Evolutionary conservation across 2,888 invertebrate genomes (phyloP).

Genomic region (Thysanoteuthis rhombus): DNA sequence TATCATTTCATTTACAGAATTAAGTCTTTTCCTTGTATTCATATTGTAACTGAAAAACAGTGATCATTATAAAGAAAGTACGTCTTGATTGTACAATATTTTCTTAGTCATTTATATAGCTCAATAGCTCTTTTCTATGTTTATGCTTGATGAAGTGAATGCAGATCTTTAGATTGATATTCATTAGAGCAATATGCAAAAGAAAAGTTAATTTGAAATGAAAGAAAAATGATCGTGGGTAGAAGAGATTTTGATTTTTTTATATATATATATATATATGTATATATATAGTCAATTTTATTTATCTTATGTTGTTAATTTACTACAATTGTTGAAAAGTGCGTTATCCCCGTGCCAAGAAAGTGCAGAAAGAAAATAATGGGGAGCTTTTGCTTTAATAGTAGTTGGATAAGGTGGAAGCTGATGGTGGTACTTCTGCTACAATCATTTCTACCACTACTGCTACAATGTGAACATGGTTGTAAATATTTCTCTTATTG

Average conservation of each 20-base stretch:
- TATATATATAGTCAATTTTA: background rate
- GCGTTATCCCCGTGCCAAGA: background rate
- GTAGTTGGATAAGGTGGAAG: constrained; percentile 12
- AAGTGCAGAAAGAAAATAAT: background rate
- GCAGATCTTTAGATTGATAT: background rate
- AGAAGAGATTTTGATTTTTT: background rate
- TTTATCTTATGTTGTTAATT: background rate
- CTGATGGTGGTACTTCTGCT: background rate
- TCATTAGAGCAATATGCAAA: background rate
- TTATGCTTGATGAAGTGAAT: no score
- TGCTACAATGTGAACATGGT: background rate
- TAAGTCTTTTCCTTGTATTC: background rate
- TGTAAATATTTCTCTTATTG: background rate
- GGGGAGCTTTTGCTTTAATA: background rate
- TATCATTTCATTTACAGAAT: no score
- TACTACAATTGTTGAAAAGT: background rate
- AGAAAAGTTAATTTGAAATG: background rate
- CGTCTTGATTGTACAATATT: no score
- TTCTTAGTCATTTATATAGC: no score
- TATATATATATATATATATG: no score
- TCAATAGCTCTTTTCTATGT: no score
- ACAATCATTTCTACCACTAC: background rate
- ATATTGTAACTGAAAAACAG: background rate
- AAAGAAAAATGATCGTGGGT: background rate
- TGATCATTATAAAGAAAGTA: background rate